Evolutionary conservation across 1,140 invertebrate species (phyloP), one percentile per base, ranked within the genome.

Genomic region (Drosophila equinoxialis): DNA sequence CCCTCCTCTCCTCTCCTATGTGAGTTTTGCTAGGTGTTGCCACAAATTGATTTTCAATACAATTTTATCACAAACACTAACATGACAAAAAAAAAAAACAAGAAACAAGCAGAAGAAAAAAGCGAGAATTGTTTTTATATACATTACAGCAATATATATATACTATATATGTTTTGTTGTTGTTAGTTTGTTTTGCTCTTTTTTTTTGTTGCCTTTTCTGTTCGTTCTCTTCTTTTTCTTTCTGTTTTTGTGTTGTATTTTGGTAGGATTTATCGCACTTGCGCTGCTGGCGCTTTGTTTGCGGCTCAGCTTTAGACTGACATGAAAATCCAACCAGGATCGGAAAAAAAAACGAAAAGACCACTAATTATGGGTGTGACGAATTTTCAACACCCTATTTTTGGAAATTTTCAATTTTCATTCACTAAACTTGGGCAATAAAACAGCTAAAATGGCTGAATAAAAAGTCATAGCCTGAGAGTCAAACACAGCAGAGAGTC

Each of bases 191-290:
- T 63, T 65, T 30, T 30, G 5, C 30, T 30, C 30, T 30, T 30
- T 30, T 30, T 30, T 30, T 30, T 26, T 30, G 54, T 69, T 74
- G 64, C 51, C 42, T 64, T 69, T 71, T 65, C 61, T 33, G 60
- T 51, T 51, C 58, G 65, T 54, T 57, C 35, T 41, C 65, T 54
- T 60, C 61, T 59, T 66, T 45, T 68, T 60, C 20, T 33, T 57
- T 42, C 61, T 23, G 54, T 57, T 76, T 61, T 60, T 64, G 69
- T 81, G 77, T 79, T 81, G 79, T 86, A 63, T 82, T 86, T 79
- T 73, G 68, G 67, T 57, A 79, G 83, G 79, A 86, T 86, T 86
- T 86, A 87, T 86, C 83, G 83, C 83, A 87, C 83, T 86, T 87
- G 83, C 71, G 69, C 76, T 81, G 75, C 75, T 66, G 69, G 64